Evolutionary conservation across 2,797 vertebrate species (phyloP).

Genomic region (Paguma larvata): DNA sequence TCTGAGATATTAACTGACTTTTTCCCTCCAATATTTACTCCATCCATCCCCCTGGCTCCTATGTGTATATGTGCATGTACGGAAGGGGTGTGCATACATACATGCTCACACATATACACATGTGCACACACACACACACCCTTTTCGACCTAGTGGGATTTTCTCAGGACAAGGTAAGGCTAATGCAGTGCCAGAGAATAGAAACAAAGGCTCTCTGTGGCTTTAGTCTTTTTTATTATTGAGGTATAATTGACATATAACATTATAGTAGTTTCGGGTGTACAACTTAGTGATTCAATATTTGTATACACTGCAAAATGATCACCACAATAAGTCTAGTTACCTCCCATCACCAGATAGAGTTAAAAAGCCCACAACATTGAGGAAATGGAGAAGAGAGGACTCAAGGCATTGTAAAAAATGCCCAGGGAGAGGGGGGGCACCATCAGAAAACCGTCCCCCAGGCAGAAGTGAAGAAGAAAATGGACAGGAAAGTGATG

Average conservation of each 20-base stretch:
- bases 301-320: background rate
- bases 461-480: background rate
- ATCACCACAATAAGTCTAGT: background rate
- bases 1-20: background rate
- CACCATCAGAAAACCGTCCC: background rate
- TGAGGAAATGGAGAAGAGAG: background rate
- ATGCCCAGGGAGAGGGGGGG: no score
- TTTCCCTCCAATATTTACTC: background rate
- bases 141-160: background rate
- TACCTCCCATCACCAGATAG: background rate
- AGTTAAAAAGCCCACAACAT: background rate
- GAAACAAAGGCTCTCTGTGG: background rate
- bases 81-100: no score
- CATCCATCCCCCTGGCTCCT: no score
- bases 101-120: background rate
- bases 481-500: background rate
- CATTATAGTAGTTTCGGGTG: background rate
- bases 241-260: background rate
- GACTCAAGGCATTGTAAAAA: background rate
- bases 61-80: background rate
- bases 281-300: background rate
- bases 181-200: background rate
- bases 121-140: background rate
- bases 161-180: background rate
- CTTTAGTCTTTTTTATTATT: background rate